Evolutionary conservation across 1,140 invertebrate species (phyloP), one percentile per base, ranked within the genome.

Genomic region (Dendroctonus ponderosae): DNA sequence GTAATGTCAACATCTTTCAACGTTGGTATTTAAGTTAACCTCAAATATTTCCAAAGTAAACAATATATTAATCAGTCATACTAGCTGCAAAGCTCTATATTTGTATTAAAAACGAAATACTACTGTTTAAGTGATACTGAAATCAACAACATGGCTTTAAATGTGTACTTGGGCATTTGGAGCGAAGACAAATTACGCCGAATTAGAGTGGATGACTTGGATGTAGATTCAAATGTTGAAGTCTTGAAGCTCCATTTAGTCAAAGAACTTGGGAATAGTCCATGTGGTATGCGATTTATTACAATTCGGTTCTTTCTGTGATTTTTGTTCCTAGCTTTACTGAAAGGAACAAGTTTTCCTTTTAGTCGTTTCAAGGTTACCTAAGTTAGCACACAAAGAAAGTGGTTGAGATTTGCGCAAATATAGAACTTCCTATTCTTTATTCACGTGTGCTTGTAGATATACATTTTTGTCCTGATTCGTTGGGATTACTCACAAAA

Each of bases 221-320:
- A 83, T 75, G 75, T 85, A n/a, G 79, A 84, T 41, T 77, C 70
- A 0, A 84, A 82, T 72, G 79, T 85, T 0, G 77, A 81, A 63
- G 68, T 80, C 67, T 84, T 9, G 80, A 80, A 75, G 70, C 72
- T 39, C 71, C 80, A 66, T 77, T 80, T 71, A 78, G 80, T 6
- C 72, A 75, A 64, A 78, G 79, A 81, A 54, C 61, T 83, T 14
- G 70, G 78, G 26, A 26, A 26, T 26, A 2, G 80, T 79, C 49
- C 75, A 84, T 63, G 74, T 26, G 26, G 26, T 26, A 26, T 26
- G 26, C 26, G 1, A 26, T 26, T 26, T 26, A 26, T 26, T 26
- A 26, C 26, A 26, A 26, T 26, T 26, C 26, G 26, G 26, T 26
- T 26, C 78, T 26, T 78, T 83, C 64, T 82, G 83, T 83, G 77